Conservation (phyloP, 2,797 vertebrate genomes). For the Nasua narica region DNA sequence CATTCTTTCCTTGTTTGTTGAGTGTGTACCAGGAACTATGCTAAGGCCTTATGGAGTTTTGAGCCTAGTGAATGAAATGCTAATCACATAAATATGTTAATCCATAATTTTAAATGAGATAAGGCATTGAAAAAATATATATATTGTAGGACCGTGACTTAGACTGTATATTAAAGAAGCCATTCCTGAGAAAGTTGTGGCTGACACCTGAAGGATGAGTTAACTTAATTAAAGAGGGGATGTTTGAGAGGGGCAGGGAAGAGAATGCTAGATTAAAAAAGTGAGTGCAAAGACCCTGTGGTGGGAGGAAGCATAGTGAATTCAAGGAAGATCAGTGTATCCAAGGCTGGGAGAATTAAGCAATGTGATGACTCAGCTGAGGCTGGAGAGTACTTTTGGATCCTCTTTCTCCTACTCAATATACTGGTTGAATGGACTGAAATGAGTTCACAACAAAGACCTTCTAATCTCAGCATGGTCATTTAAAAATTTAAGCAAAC, state of each 20-base stretch:
- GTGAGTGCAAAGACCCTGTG: background rate
- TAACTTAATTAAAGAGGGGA: background rate
- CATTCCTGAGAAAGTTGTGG: background rate
- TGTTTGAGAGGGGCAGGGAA: background rate
- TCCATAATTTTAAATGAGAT: background rate
- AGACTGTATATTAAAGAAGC: background rate
- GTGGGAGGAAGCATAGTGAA: background rate
- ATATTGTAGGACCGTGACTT: background rate
- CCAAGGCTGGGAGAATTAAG: background rate
- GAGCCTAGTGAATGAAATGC: background rate
- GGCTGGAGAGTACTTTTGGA: background rate
- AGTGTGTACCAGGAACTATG: background rate
- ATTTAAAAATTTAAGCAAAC: constrained; percentile 19
- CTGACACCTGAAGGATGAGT: background rate
- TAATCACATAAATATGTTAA: background rate
- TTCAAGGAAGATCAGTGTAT: background rate
- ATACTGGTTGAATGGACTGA: background rate
- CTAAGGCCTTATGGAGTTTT: background rate
- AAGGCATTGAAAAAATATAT: background rate
- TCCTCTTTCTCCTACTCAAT: background rate
- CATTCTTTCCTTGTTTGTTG: background rate
- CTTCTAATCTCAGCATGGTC: background rate
- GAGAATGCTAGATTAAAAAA: background rate
- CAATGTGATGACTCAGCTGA: background rate
- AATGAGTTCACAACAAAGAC: background rate